Conservation (phyloP, 2,797 vertebrate species). For the Hyperoplus lanceolatus region DNA sequence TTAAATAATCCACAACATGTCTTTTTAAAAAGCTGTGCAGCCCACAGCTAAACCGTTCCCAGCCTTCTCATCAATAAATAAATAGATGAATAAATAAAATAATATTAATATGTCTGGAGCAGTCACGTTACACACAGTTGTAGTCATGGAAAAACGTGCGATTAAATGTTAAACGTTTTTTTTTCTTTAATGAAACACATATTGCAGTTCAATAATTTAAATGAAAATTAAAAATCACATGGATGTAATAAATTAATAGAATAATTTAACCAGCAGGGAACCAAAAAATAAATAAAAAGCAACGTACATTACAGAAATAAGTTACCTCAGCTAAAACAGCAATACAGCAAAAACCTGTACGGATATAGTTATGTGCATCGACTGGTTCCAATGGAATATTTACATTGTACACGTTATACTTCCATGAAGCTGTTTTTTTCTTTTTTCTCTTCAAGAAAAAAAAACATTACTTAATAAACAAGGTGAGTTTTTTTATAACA, state of each 20-base stretch:
- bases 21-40: conserved; percentile 55
- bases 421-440: conserved; percentile 85
- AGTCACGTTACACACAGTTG: conserved; percentile 55
- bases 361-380: conserved; percentile 96
- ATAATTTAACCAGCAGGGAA: conserved; percentile 85
- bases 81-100: conserved; percentile 78
- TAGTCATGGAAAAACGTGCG: conserved; percentile 81
- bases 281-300: conserved; percentile 71
- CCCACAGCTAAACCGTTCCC: conserved; percentile 77
- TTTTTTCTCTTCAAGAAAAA: conserved; percentile 87
- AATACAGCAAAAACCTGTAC: conserved; percentile 96
- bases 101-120: conserved; percentile 73
- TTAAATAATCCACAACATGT: conserved; percentile 36
- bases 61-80: conserved; percentile 82
- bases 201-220: conserved; percentile 93
- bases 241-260: conserved; percentile 92
- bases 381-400: conserved; percentile 95
- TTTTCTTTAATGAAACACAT: conserved; percentile 97
- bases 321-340: conserved; percentile 92
- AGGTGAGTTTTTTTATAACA: conserved; percentile 89
- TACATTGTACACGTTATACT: conserved; percentile 92
- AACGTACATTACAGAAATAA: conserved; percentile 93
- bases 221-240: conserved; percentile 92
- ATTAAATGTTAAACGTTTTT: conserved; percentile 90
- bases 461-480: conserved; percentile 89